These are phyloP conservation scores for Bettongia penicillata DNA, from an alignment of 2,113 vertebrate species.

Conservation along the genomic window DNA sequence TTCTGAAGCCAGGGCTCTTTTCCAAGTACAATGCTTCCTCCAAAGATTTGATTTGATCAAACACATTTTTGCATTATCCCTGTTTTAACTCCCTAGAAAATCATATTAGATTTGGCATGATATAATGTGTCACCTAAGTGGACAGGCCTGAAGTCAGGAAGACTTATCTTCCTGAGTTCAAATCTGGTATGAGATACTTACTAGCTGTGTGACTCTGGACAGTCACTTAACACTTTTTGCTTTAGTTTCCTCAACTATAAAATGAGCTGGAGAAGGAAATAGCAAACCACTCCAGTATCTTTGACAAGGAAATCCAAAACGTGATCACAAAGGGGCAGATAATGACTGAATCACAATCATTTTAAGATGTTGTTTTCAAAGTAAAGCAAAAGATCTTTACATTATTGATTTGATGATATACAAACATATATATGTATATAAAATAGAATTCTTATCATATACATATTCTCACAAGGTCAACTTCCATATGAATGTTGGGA, in stretches of 20 bases:
- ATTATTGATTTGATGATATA: not conserved
- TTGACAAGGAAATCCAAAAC: no score
- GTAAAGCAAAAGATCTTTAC: not conserved
- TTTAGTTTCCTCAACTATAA: no score
- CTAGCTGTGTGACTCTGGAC: no score
- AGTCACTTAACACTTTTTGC: no score
- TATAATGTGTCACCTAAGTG: not conserved
- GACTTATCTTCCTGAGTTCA: no score
- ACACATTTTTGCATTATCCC: not conserved
- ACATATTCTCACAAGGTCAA: no score
- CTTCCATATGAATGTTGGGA: accelerated
- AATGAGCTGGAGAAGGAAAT: no score
- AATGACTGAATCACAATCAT: no score
- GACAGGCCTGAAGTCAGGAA: no score
- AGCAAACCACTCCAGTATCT: no score
- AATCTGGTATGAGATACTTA: no score
- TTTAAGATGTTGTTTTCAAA: not conserved
- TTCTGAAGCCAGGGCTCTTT: not conserved
- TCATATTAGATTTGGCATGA: not conserved
- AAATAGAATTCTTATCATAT: accelerated
- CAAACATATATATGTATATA: not conserved
- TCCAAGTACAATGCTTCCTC: not conserved
- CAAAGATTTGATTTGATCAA: not conserved
- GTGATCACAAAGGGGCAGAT: no score
- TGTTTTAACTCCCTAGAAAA: not conserved